Base-by-base conservation (phyloP, 2,888 invertebrate genomes). In the Campoplex nolae region DNA sequence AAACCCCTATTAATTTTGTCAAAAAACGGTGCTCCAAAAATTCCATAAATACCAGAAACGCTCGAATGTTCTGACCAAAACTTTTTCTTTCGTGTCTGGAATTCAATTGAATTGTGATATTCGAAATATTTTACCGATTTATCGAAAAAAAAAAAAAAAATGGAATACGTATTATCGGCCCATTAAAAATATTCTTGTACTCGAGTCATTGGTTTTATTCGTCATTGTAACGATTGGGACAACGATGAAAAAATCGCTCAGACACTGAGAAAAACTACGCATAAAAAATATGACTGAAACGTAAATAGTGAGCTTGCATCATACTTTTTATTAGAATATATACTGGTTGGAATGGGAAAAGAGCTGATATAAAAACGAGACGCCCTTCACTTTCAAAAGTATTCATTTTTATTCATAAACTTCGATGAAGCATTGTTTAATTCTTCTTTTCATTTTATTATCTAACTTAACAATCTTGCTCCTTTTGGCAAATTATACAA, bases 251-350 rank as follows among this genome's bases (percentile, higher is more conserved):
- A 23, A 79, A 23, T 48, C 35, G 18, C 23, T 16, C 38, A 65
- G 51, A 73, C 73, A 54, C 32, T 65, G 54, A 18, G 51, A 54
- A 73, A 62, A 80, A 42, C 56, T 62, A 45, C 65, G 54, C 73
- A 48, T 74, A 28, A 45, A 80, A 71, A 16, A 18, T 54, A 7
- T 7, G 28, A 9, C 48, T 48, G 71, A 45, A 48, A 48, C 62
- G 48, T 35, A 58, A 8, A 58, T 45, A 79, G 35, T 45, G 54
- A 54, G 45, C 62, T 48, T 51, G 35, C 79, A 45, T 35, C 58
- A 58, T 71, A 45, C 58, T 28, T 23, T n/a, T 70, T 56, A n/a
- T 70, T 62, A 62, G 0, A 23, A 54, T 54, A n/a, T n/a, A n/a
- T n/a, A n/a, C 9, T 38, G 71, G 73, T 9, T 11, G 11, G 51